Base-by-base conservation (phyloP, 2,113 vertebrate species). In the Platichthys flesus region DNA sequence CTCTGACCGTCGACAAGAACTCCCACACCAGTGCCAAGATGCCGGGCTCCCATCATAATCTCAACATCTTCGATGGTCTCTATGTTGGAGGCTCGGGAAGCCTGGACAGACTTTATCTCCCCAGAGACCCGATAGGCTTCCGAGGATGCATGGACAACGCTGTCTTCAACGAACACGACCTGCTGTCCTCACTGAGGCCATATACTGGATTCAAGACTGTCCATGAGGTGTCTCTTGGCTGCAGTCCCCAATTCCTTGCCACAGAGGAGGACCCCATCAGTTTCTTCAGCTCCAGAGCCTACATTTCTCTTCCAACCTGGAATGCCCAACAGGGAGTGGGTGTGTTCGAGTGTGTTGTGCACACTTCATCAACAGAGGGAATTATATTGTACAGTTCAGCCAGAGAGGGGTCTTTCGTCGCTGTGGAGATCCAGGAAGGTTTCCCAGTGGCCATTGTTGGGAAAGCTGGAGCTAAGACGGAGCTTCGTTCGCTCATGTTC, bases 281-380 rank as follows among this genome's bases (percentile, higher is more conserved):
- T 90, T 97, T 98, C 84, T 98, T 98, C 86, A 99, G 96, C 84
- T 96, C 97, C 5, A 95, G 93, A 80, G 96, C 96, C 16, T 98
- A 95, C 35, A 59, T 97, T 77, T 93, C 94, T 47, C 92, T 98
- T 82, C 93, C 95, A 20, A 67, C 83, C 0, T 97, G 95, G 95
- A 93, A 82, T 2, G 4, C 89, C 55, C 91, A 84, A 0, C 54
- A 87, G 0, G 93, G 93, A 14, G 93, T 93, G 9, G 31, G 31
- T 31, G 7, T 80, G 8, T 92, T 97, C 14, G 90, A 96, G 69
- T 96, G 78, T 87, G 62, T 92, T 3, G 70, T 98, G 37, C 95
- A 96, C 85, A 96, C 96, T 3, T 94, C 92, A 67, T 86, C 89
- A 77, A 86, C 88, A 42, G 92, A 91, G 72, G 96, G 97, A 40